Evolutionary conservation across 2,888 invertebrate species (phyloP).

Genomic region (Tridacna gigas): DNA sequence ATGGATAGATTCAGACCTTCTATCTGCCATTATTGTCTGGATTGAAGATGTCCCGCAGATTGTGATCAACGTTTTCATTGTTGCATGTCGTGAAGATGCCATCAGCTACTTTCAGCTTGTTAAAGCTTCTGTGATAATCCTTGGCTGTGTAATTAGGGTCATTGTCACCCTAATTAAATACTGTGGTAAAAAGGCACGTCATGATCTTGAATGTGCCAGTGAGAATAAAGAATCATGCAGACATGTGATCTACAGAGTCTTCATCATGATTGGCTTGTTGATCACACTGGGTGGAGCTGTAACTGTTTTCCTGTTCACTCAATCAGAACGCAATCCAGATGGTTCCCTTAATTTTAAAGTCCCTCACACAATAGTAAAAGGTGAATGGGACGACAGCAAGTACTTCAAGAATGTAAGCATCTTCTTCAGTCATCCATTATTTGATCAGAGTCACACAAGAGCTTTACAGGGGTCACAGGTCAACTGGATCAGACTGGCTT

Average conservation of each 20-base stretch:
- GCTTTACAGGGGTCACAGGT: slow-evolving; percentile 17
- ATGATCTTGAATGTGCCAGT: slow-evolving; percentile 60
- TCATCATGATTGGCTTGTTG: slow-evolving; percentile 75
- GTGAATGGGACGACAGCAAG: slow-evolving; percentile 72
- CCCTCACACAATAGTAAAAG: slow-evolving; percentile 70
- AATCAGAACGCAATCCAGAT: slow-evolving; percentile 71
- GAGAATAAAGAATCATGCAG: slow-evolving; percentile 56
- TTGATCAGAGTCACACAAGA: slow-evolving; percentile 54
- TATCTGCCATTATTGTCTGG: slow-evolving; percentile 69
- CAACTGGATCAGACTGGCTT: slow-evolving; percentile 71
- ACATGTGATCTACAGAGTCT: slow-evolving; percentile 71
- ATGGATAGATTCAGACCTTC: slow-evolving; percentile 67
- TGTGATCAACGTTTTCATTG: slow-evolving; percentile 70
- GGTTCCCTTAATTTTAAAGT: slow-evolving; percentile 74
- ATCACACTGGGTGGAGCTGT: slow-evolving; percentile 70
- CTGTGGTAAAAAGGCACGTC: slow-evolving; percentile 65
- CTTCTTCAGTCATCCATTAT: slow-evolving; percentile 72
- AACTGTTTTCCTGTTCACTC: slow-evolving; percentile 76
- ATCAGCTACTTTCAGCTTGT: slow-evolving; percentile 73
- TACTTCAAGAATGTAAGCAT: slow-evolving; percentile 78
- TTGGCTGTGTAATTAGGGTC: slow-evolving; percentile 71
- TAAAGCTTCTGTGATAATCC: slow-evolving; percentile 72
- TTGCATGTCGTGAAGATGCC: slow-evolving; percentile 72
- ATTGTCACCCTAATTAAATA: slow-evolving; percentile 67
- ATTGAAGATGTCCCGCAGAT: slow-evolving; percentile 74